A percentile compares a stretch with the other conserved stretches of the same genome.
Conservation (phyloP, 1,140 invertebrate species). For the Ostrea edulis region DNA sequence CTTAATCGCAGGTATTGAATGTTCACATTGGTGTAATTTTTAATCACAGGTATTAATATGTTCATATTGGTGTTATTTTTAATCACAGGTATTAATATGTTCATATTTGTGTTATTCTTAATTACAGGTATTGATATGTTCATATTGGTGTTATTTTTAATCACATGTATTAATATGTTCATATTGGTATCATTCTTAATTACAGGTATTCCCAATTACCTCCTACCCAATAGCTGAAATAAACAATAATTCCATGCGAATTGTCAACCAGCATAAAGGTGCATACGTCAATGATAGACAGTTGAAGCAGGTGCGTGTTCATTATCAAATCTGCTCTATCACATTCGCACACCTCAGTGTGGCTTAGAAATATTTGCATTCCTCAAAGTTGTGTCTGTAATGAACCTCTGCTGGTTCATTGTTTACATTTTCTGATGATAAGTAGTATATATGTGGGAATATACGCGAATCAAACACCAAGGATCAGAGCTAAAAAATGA, state of each 20-base stretch:
- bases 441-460: too few species aligned
- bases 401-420: neutral
- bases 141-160: neutral
- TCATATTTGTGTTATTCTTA: neutral
- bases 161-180: too few species aligned
- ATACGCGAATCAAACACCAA: too few species aligned
- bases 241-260: slow-evolving; percentile 65
- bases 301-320: slow-evolving; percentile 69
- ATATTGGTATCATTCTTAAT: neutral
- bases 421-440: neutral
- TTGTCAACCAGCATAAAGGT: slow-evolving; percentile 66
- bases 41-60: too few species aligned
- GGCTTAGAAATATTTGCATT: neutral
- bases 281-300: slow-evolving; percentile 65
- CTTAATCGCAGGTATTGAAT: too few species aligned
- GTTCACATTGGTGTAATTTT: too few species aligned
- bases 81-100: neutral
- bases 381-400: neutral
- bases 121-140: slow-evolving; percentile 49
- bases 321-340: neutral
- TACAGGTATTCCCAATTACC: slow-evolving; percentile 70
- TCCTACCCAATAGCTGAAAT: slow-evolving; percentile 66
- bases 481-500: too few species aligned
- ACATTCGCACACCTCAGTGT: neutral
- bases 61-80: too few species aligned